phyloP scores from a whole-genome alignment of 2,888 invertebrate genomes.

The Micropterix aruncella region DNA sequence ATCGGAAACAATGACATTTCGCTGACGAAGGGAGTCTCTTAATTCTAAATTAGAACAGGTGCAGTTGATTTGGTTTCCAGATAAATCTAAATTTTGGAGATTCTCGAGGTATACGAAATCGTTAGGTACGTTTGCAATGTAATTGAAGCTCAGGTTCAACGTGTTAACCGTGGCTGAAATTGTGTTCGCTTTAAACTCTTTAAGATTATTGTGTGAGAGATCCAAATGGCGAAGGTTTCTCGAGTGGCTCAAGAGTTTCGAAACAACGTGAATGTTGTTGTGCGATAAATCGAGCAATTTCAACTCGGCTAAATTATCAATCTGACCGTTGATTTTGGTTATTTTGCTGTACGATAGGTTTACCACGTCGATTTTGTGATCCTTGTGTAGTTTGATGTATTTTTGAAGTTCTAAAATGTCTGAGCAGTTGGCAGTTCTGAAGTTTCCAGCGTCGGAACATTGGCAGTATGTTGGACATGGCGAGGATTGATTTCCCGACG shows the following conservation, averaged over 20 bases:
- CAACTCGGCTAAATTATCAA: slow-evolving; percentile 43
- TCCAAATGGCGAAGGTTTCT: slow-evolving; percentile 42
- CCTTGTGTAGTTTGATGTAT: slow-evolving; percentile 31
- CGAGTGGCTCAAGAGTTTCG: slow-evolving; percentile 41
- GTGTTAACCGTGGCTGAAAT: slow-evolving; percentile 44
- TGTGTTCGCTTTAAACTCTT: slow-evolving; percentile 33
- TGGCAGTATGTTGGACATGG: slow-evolving; percentile 39
- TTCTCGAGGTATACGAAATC: slow-evolving; percentile 39
- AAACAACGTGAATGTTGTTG: slow-evolving; percentile 42
- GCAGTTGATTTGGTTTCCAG: slow-evolving; percentile 56
- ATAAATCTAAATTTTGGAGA: slow-evolving; percentile 48
- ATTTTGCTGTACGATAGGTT: slow-evolving; percentile 51
- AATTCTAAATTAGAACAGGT: slow-evolving; percentile 51
- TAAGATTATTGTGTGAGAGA: slow-evolving; percentile 45
- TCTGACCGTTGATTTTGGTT: slow-evolving; percentile 37
- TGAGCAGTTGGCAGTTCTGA: slow-evolving; percentile 49
- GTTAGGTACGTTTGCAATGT: slow-evolving; percentile 41
- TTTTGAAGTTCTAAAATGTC: slow-evolving; percentile 66
- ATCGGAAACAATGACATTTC: slow-evolving; percentile 37
- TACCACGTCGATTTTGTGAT: slow-evolving; percentile 38
- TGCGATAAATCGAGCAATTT: slow-evolving; percentile 49
- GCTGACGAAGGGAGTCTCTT: slow-evolving; percentile 42
- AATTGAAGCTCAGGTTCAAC: slow-evolving; percentile 47
- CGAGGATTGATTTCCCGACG: slow-evolving; percentile 20
- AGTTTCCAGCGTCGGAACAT: slow-evolving; percentile 50